phyloP scores from a whole-genome alignment of 2,797 vertebrate genomes.

The Gephyroberyx darwinii region DNA sequence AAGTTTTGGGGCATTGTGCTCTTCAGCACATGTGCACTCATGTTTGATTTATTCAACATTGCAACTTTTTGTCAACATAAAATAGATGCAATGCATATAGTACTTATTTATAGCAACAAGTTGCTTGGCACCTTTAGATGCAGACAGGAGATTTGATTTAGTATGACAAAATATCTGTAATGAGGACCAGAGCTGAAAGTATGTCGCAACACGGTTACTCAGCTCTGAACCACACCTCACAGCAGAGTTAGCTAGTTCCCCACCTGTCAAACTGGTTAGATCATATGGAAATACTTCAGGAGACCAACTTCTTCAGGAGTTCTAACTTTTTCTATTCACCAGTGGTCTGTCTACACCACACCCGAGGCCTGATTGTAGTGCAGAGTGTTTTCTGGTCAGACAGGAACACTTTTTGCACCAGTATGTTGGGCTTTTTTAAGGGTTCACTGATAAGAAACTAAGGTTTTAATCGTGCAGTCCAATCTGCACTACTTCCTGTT shows the following conservation, averaged over 20 bases:
- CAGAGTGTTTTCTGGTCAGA: conserved; percentile 10
- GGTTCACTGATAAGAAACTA: not conserved
- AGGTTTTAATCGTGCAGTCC: not conserved
- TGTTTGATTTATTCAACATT: conserved; percentile 12
- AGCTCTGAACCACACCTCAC: conserved; percentile 51
- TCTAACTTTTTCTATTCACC: not conserved
- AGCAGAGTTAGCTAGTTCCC: not conserved
- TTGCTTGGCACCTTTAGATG: not conserved
- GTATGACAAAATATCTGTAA: not conserved
- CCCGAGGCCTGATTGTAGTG: not conserved
- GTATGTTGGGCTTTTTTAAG: not conserved
- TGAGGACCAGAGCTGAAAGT: not conserved
- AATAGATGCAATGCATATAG: not conserved
- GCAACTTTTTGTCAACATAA: conserved; percentile 11
- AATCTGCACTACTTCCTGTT: not conserved
- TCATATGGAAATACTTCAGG: not conserved
- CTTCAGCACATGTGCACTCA: not conserved
- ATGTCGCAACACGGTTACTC: not conserved
- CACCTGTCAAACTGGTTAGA: conserved; percentile 56
- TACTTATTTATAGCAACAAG: not conserved
- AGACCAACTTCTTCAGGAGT: not conserved
- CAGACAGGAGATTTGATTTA: not conserved
- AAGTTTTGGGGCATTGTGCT: not conserved
- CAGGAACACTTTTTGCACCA: conserved; percentile 8
- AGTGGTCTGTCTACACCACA: not conserved